Percentiles rank a stretch among this genome's conserved stretches.
These are phyloP conservation scores for Scaptomyza montana DNA, from an alignment of 1,140 invertebrate species.

Conservation along the genomic window DNA sequence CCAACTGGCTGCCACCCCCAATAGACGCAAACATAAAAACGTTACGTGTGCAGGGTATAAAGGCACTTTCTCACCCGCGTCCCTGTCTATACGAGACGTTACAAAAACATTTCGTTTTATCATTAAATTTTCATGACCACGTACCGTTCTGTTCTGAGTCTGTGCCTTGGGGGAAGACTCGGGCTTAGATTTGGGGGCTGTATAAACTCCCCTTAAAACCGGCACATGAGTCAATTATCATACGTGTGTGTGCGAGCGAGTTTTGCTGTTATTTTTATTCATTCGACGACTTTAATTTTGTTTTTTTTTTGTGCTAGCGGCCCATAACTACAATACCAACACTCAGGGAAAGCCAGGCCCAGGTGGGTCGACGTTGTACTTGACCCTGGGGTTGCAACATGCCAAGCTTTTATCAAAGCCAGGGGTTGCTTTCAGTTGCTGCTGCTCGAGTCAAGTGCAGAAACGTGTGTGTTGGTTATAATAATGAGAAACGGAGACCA, in stretches of 20 bases:
- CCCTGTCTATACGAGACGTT: slow-evolving; percentile 54
- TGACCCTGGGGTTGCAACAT: slow-evolving; percentile 66
- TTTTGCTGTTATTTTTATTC: slow-evolving; percentile 57
- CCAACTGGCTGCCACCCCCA: slow-evolving; percentile 48
- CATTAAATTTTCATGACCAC: slow-evolving; percentile 81
- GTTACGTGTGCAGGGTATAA: slow-evolving; percentile 70
- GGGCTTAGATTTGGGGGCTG: slow-evolving; percentile 3
- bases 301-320: slow-evolving; percentile 42
- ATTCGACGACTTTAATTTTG: slow-evolving; percentile 74
- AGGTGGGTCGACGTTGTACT: slow-evolving; percentile 64
- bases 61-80: slow-evolving; percentile 20
- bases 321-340: slow-evolving; percentile 34
- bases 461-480: slow-evolving; percentile 73
- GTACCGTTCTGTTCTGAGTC: slow-evolving; percentile 42
- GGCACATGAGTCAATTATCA: slow-evolving; percentile 74
- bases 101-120: slow-evolving; percentile 81
- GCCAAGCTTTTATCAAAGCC: slow-evolving; percentile 54
- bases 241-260: slow-evolving; percentile 33
- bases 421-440: slow-evolving; percentile 58
- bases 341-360: slow-evolving; percentile 26
- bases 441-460: slow-evolving; percentile 77
- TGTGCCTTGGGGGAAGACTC: slow-evolving; percentile 25
- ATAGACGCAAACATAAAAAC: slow-evolving; percentile 54
- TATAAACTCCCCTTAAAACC: slow-evolving; percentile 33
- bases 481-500: slow-evolving; percentile 23